Conservation (phyloP, 2,797 vertebrate species). For the Pteronotus mesoamericanus region DNA sequence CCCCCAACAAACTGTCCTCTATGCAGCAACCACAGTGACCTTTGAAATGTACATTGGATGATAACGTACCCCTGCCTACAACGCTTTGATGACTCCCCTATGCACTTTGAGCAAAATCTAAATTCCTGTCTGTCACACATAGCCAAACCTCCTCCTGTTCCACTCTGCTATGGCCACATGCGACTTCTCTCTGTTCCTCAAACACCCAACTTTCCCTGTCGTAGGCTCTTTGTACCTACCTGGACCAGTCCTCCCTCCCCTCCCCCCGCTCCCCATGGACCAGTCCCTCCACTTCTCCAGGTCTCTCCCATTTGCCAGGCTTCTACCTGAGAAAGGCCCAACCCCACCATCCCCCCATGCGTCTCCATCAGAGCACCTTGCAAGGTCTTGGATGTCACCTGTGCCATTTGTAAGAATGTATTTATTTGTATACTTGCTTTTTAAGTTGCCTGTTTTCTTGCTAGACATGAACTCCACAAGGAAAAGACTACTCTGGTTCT, state of each 20-base stretch:
- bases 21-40: neutral
- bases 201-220: neutral
- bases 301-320: neutral
- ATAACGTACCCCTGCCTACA: neutral
- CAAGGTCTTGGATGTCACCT: neutral
- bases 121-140: neutral
- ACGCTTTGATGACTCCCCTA: neutral
- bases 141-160: neutral
- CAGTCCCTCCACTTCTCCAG: neutral
- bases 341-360: neutral
- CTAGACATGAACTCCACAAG: neutral
- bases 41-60: neutral
- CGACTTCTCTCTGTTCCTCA: neutral
- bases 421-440: neutral
- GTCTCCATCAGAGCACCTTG: neutral
- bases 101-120: neutral
- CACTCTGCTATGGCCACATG: rapidly evolving
- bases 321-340: neutral
- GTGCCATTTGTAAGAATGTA: neutral
- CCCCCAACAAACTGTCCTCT: neutral
- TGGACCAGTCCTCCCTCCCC: neutral
- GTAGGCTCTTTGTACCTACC: neutral
- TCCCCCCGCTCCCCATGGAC: neutral
- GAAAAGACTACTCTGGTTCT: neutral
- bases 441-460: neutral